A percentile compares a stretch with the other conserved stretches of the same genome.
phyloP scores from a whole-genome alignment of 2,888 invertebrate species.

The Tiliacea citrago region DNA sequence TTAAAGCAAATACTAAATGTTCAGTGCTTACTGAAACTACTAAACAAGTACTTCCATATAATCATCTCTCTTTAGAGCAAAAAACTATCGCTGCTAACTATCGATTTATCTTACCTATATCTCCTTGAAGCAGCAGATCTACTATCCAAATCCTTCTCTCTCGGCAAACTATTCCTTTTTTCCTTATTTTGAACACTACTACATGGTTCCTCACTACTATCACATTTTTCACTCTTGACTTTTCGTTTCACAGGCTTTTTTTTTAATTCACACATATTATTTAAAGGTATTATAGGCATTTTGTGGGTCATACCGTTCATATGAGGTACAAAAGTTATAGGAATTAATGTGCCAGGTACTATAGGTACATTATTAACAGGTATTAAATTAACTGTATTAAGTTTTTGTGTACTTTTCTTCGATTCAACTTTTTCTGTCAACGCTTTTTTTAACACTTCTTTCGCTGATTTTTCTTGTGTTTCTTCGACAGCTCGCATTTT shows the following conservation, averaged over 20 bases:
- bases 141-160: slow-evolving; percentile 71
- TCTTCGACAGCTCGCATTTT: slow-evolving; percentile 81
- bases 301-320: slow-evolving; percentile 59
- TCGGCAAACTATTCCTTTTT: slow-evolving; percentile 33
- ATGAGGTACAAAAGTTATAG: slow-evolving; percentile 42
- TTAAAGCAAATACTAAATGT: no score
- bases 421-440: slow-evolving; percentile 77
- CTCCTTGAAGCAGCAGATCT: slow-evolving; percentile 82
- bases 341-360: slow-evolving; percentile 46
- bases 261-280: slow-evolving; percentile 55
- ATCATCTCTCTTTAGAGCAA: no score
- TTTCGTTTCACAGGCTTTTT: slow-evolving; percentile 73
- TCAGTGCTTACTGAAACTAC: no score
- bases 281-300: slow-evolving; percentile 77
- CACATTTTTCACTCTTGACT: slow-evolving; percentile 52
- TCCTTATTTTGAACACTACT: slow-evolving; percentile 21
- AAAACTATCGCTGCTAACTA: no score
- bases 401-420: slow-evolving; percentile 57
- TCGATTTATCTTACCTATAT: slow-evolving; percentile 78
- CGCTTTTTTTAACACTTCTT: slow-evolving; percentile 79
- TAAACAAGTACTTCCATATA: no score
- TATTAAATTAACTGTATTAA: slow-evolving; percentile 53
- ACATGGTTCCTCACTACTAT: slow-evolving; percentile 6
- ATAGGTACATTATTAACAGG: slow-evolving; percentile 65
- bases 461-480: slow-evolving; percentile 63